These are phyloP conservation scores for Reticulitermes lucifugus DNA, from an alignment of 2,888 invertebrate species.

Conservation along the genomic window DNA sequence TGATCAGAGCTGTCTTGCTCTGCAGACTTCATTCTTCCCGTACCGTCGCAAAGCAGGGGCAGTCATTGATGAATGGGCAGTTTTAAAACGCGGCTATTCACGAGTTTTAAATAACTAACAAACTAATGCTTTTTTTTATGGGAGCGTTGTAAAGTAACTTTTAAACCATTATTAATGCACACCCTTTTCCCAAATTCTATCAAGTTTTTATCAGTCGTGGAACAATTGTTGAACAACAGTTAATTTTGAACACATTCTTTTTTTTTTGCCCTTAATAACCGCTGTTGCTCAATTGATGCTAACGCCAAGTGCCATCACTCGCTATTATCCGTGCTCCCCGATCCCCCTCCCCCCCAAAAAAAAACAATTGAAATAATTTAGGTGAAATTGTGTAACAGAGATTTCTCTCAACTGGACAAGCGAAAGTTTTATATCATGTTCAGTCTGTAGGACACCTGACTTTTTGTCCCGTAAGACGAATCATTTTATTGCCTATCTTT, in stretches of 20 bases:
- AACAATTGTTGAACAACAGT: slow-evolving; percentile 15
- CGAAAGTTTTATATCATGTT: no score
- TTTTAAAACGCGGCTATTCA: background rate
- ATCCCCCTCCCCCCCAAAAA: background rate
- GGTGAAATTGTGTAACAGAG: background rate
- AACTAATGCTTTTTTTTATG: background rate
- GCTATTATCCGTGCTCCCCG: background rate
- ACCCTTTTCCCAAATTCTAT: background rate
- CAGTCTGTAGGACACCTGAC: no score
- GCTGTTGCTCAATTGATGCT: background rate
- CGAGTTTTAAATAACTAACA: background rate
- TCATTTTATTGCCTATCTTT: no score
- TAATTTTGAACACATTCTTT: background rate
- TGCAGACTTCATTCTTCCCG: no score
- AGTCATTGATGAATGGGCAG: background rate
- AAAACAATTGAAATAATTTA: background rate
- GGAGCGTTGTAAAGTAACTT: background rate
- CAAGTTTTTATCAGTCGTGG: background rate
- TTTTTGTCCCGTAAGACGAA: no score
- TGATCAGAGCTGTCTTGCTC: no score
- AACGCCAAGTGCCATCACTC: background rate
- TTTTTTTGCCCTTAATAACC: background rate
- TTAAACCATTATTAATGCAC: background rate
- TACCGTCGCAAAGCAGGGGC: background rate
- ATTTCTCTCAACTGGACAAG: no score